Conservation (phyloP, 2,888 invertebrate species). For the Cinara cedri region DNA sequence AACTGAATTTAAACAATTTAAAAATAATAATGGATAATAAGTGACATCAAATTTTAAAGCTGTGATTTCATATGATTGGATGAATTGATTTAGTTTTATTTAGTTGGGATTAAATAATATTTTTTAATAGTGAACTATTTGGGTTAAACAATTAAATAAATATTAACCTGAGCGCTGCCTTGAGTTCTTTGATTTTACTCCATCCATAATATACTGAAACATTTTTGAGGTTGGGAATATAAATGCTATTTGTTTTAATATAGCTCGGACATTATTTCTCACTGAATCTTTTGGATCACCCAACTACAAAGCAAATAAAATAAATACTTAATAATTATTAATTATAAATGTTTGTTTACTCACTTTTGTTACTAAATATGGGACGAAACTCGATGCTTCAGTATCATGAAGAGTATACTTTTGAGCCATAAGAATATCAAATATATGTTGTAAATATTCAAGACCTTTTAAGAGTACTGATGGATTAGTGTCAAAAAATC, state of each 20-base stretch:
- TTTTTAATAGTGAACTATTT: too few species aligned
- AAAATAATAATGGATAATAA: too few species aligned
- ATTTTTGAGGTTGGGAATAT: slow-evolving; percentile 89
- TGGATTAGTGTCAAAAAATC: slow-evolving; percentile 99
- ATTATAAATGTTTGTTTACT: slow-evolving; percentile 57
- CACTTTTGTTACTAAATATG: slow-evolving; percentile 91
- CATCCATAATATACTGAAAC: slow-evolving; percentile 91
- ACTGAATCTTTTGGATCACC: slow-evolving; percentile 97
- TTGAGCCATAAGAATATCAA: slow-evolving; percentile 78
- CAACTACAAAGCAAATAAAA: slow-evolving; percentile 67
- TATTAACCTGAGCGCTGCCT: slow-evolving; percentile 81
- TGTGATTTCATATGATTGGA: too few species aligned
- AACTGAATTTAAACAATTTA: too few species aligned
- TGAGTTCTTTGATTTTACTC: slow-evolving; percentile 94
- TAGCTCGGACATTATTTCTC: slow-evolving; percentile 82
- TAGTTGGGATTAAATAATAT: neutral
- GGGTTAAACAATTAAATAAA: neutral
- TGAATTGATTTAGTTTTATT: too few species aligned
- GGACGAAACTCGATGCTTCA: slow-evolving; percentile 92
- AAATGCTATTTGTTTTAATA: slow-evolving; percentile 83
- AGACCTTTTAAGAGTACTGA: slow-evolving; percentile 94
- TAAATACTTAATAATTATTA: neutral
- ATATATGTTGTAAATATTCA: slow-evolving; percentile 86
- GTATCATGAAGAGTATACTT: slow-evolving; percentile 87
- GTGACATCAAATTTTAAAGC: too few species aligned